A percentile compares a stretch with the other conserved stretches of the same genome.
These are phyloP conservation scores for Trematomus loennbergii DNA, from an alignment of 2,113 vertebrate species.

Conservation along the genomic window DNA sequence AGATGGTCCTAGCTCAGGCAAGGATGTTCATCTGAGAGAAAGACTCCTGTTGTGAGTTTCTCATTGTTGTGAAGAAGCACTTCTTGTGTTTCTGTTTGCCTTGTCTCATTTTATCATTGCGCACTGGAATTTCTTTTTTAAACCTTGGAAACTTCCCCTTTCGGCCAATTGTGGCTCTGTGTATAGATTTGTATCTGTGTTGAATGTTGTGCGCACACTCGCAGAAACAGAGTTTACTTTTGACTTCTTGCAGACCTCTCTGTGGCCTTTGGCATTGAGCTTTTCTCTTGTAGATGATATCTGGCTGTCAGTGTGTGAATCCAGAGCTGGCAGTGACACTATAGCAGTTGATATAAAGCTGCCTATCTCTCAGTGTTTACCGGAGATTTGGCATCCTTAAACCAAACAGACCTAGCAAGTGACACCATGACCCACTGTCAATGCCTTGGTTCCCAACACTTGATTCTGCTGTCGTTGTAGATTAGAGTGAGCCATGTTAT, in stretches of 20 bases:
- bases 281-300: constrained; percentile 67
- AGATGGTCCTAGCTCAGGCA: constrained; percentile 70
- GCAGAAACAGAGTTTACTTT: constrained; percentile 37
- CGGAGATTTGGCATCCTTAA: constrained; percentile 25
- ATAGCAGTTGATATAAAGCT: constrained; percentile 23
- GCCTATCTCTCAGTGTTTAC: constrained; percentile 21
- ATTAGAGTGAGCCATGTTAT: constrained; percentile 18
- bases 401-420: constrained; percentile 22
- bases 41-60: constrained; percentile 51
- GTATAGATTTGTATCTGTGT: constrained; percentile 37
- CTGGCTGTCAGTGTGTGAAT: constrained; percentile 45
- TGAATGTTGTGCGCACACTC: constrained; percentile 14
- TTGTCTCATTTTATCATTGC: constrained; percentile 27
- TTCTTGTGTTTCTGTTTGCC: constrained; percentile 44
- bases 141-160: constrained; percentile 53
- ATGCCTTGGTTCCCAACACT: constrained; percentile 17
- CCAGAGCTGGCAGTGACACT: constrained; percentile 31
- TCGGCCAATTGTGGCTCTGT: constrained; percentile 44
- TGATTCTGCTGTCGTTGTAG: neutral
- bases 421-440: constrained; percentile 3
- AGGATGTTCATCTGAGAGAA: constrained; percentile 69
- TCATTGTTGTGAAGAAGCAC: constrained; percentile 41
- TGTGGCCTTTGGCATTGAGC: constrained; percentile 62
- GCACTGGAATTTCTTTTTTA: constrained; percentile 29
- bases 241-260: constrained; percentile 45